These are phyloP conservation scores for Agonopterix arenella DNA, from an alignment of 2,888 invertebrate species.

Conservation along the genomic window DNA sequence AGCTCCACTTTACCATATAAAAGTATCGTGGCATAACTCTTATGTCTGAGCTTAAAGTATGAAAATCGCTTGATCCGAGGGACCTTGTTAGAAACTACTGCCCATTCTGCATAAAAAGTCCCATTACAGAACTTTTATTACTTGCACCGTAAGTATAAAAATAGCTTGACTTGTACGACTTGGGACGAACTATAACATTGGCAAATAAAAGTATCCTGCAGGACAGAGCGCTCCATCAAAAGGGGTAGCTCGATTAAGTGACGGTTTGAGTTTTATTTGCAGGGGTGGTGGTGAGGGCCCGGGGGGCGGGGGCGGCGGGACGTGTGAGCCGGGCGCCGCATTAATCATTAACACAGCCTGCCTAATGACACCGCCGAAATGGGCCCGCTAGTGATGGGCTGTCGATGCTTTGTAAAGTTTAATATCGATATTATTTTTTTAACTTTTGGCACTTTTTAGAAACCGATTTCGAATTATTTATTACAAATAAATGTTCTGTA, in stretches of 20 bases:
- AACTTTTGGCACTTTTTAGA: not conserved
- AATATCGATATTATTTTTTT: conserved; percentile 15
- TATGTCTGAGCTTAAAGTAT: no score
- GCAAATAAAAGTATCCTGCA: conserved; percentile 51
- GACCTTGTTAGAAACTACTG: no score
- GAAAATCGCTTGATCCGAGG: no score
- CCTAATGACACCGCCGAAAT: conserved; percentile 75
- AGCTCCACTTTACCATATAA: conserved; percentile 11
- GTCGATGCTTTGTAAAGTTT: conserved; percentile 28
- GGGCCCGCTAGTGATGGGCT: conserved; percentile 47
- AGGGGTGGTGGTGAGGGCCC: conserved; percentile 24
- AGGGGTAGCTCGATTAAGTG: conserved; percentile 74
- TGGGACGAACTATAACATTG: conserved; percentile 14
- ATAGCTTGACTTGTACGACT: no score
- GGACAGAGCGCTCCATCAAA: conserved; percentile 66
- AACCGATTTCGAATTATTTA: not conserved
- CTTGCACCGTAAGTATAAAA: no score
- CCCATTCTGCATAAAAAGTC: conserved; percentile 9
- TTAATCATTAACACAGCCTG: conserved; percentile 75
- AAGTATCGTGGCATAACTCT: no score
- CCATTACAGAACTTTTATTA: no score
- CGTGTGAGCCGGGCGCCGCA: conserved; percentile 66
- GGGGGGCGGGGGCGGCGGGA: conserved; percentile 25
- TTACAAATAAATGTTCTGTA: no score
- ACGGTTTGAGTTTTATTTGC: conserved; percentile 70